Base-by-base conservation (phyloP, 2,797 vertebrate species). In the Simalia tracyae region DNA sequence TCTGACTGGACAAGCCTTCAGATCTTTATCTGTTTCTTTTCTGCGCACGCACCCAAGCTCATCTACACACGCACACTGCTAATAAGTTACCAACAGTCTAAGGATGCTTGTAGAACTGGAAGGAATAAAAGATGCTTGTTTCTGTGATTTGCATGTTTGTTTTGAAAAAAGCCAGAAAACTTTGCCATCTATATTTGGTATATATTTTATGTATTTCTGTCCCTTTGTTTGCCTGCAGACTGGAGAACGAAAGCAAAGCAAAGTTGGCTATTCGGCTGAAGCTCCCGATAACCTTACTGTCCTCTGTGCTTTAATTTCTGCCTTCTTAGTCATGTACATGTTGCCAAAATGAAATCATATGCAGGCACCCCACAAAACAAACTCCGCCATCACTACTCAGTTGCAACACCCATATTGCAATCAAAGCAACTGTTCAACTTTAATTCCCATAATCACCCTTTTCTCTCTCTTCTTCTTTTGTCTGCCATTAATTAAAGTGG, bases 401-500 rank as follows among this genome's bases (percentile, higher is more conserved):
- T 94, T 93, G 94, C 95, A 95, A 95, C 95, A 94, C 94, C 96
- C 96, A 94, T 95, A 63, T 94, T 93, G 64, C 93, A 95, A 93
- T 36, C 95, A 90, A 94, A 90, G 95, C 92, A 92, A 93, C 95
- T 68, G 94, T 95, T 96, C 97, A 97, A 97, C 96, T 97, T 96
- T 96, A 96, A 96, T 97, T 98, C 96, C 96, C 93, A 94, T 89
- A 90, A 90, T 60, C 95, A 95, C 97, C 94, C 96, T 15, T 17
- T 26, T 54, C 59, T 4, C 1, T 89, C 87, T 26, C 54, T 85
- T 66, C 91, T 89, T 64, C 97, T 97, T 98, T 98, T 98, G 98
- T 98, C 97, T 97, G 96, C 95, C 96, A 96, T 96, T 98, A 98
- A 98, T 98, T 98, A 98, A 97, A 97, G 93, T 96, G 95, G 96